Conservation (phyloP, 2,888 invertebrate genomes). For the Thecophora atra region DNA sequence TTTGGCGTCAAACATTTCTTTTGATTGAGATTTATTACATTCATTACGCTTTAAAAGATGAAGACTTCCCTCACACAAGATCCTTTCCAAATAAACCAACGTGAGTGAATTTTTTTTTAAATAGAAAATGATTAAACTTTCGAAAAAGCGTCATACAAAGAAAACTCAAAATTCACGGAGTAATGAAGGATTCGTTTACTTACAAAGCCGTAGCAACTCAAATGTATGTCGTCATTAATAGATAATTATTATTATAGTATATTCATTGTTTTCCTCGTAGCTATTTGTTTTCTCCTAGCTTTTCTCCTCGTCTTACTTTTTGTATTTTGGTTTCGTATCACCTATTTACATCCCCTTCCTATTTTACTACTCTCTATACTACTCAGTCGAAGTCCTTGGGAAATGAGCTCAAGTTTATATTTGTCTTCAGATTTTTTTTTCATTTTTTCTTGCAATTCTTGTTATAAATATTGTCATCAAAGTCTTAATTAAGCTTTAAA, state of each 20-base stretch:
- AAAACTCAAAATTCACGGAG: constrained; percentile 48
- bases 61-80: too few species aligned
- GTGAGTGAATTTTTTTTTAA: not conserved
- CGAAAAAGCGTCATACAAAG: constrained; percentile 44
- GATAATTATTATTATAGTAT: too few species aligned
- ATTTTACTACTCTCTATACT: too few species aligned
- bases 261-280: not conserved
- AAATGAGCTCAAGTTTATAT: constrained; percentile 14
- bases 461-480: too few species aligned
- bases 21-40: too few species aligned
- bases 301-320: not conserved
- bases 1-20: too few species aligned
- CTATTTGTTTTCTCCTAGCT: not conserved
- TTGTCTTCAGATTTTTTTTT: too few species aligned
- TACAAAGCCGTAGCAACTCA: constrained; percentile 45
- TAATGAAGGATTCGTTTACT: constrained; percentile 52
- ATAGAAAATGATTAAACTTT: constrained; percentile 25
- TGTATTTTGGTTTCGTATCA: not conserved
- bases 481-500: too few species aligned
- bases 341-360: not conserved
- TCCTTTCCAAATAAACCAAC: too few species aligned
- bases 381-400: not conserved
- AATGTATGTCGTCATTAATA: constrained; percentile 33
- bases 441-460: too few species aligned
- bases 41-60: too few species aligned